Base-by-base conservation (phyloP, 1,140 invertebrate genomes). In the Hydropsyche tenuis region DNA sequence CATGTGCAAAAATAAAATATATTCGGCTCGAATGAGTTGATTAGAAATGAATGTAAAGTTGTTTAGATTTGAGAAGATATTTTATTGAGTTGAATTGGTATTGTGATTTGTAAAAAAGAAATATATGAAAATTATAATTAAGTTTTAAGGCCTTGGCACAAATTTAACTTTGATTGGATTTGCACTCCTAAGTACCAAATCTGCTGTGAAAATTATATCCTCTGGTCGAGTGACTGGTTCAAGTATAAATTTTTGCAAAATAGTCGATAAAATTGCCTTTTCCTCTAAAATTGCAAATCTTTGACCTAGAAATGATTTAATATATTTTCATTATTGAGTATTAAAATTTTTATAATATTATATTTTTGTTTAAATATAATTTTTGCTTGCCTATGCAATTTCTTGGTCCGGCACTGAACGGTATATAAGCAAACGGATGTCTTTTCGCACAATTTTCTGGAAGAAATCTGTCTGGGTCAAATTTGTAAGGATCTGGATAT, bases 271-370 rank as follows among this genome's bases (percentile, higher is more conserved):
- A 3, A 92, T 81, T 0, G 88, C 86, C 80, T 93, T 93, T 77
- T 88, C 86, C 83, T 93, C 92, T 74, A 90, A 80, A 77, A 90
- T 81, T n/a, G 92, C 92, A 82, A 93, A 94, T 80, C 89, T 91
- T 79, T 92, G 90, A 45, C 90, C 90, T 48, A 48, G 14, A 48
- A 71, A 27, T 48, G 16, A 48, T 6, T n/a, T 43, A 43, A 43
- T 43, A 43, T 43, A 43, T 43, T 6, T n/a, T n/a, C n/a, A 37
- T 37, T 4, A 37, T 37, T 37, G 3, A 37, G 30, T 4, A 37
- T 37, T 37, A n/a, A n/a, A n/a, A n/a, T 37, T 9, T 37, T 9
- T 37, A 4, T 37, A 37, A 9, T 4, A 51, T 51, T 51, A 22
- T 51, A 22, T 9, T 37, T 9, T 37, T 9, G 30, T 4, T 37